Evolutionary conservation across 2,113 vertebrate genomes (phyloP).

Genomic region (Paralichthys olivaceus): DNA sequence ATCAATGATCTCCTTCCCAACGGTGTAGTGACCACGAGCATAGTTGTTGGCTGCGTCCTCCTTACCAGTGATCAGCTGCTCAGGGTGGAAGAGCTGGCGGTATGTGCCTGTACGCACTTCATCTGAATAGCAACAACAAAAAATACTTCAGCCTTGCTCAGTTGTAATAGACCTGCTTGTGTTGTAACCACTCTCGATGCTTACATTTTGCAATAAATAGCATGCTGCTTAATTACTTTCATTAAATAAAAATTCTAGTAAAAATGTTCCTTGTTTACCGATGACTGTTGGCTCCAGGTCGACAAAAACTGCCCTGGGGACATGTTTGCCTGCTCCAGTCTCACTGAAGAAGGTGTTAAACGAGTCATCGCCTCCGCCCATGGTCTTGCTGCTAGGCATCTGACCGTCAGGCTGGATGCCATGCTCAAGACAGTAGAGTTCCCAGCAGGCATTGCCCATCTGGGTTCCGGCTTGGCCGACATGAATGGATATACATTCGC

Average conservation of each 20-base stretch:
- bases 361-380: slow-evolving; percentile 79
- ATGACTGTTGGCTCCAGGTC: slow-evolving; percentile 82
- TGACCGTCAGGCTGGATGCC: slow-evolving; percentile 85
- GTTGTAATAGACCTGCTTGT: no score
- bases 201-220: no score
- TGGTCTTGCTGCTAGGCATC: slow-evolving; percentile 77
- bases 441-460: slow-evolving; percentile 94
- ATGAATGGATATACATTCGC: slow-evolving; percentile 79
- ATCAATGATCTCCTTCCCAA: slow-evolving; percentile 80
- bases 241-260: neutral
- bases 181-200: no score
- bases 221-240: no score
- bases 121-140: slow-evolving; percentile 57
- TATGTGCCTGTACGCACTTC: slow-evolving; percentile 86
- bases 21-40: slow-evolving; percentile 83
- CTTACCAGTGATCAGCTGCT: slow-evolving; percentile 89
- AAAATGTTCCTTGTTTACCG: slow-evolving; percentile 27
- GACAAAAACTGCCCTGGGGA: slow-evolving; percentile 80
- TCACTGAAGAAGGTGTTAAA: slow-evolving; percentile 84
- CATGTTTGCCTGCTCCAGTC: slow-evolving; percentile 81
- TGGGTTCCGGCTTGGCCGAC: slow-evolving; percentile 86
- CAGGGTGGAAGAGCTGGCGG: slow-evolving; percentile 88
- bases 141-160: neutral
- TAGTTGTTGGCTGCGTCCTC: slow-evolving; percentile 91
- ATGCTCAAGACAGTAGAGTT: slow-evolving; percentile 87